Base-by-base conservation (phyloP, 1,140 invertebrate species). In the Plectrocnemia conspersa region DNA sequence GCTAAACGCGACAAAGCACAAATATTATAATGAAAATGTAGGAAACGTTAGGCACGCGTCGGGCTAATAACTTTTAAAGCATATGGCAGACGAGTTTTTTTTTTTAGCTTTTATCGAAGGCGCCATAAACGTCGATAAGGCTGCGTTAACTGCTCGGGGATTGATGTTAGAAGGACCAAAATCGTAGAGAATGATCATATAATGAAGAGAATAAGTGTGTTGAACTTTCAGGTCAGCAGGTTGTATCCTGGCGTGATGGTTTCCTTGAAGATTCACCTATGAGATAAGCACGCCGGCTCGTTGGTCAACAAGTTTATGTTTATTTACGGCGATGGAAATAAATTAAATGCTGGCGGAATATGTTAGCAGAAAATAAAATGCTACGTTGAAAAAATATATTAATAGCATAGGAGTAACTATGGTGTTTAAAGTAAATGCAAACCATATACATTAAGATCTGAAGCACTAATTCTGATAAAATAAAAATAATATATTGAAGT, bases 251-350 rank as follows among this genome's bases (percentile, higher is more conserved):
- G 5, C 42, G 22, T 45, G 42, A 45, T 45, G 21, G 42, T 45
- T 4, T 45, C 18, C 16, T 11, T 45, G 25, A n/a, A 19, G 42
- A 45, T 45, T 45, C 42, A 23, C 22, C 42, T 45, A 23, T 22
- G 42, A 45, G 42, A 45, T 45, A 45, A 45, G 42, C 21, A 25
- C 42, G 25, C 5, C 18, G 5, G 35, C 19, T 45, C 42, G 42
- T 22, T 25, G 42, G 42, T 45, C 42, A 23, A 45, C 42, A 10
- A 45, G 42, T 45, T 45, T 23, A 45, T 45, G 22, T 45, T 45
- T 45, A 25, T 45, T 45, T 45, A 45, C 18, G 21, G 19, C 42
- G 25, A 3, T 23, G 22, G 42, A 22, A n/a, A 23, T 45, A 45
- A 45, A 45, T 45, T 45, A 23, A n/a, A 23, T 13, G 11, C 42